These are phyloP conservation scores for Macaca nemestrina DNA, from an alignment of 2,113 vertebrate species.

Conservation along the genomic window DNA sequence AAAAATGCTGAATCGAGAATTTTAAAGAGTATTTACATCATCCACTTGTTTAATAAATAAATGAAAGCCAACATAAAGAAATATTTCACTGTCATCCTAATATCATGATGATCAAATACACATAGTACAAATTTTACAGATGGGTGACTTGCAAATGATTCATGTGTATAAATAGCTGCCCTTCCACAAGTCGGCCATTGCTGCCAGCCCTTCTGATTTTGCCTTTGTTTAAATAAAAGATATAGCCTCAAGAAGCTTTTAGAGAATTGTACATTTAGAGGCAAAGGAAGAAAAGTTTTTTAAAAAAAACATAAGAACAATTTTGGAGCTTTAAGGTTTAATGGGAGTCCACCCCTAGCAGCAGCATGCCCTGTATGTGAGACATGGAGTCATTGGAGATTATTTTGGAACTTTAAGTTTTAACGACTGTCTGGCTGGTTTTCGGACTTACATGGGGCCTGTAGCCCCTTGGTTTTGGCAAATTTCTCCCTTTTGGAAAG, in stretches of 20 bases:
- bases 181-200: background rate
- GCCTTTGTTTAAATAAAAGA: constrained; percentile 29
- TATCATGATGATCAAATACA: background rate
- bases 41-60: constrained; percentile 21
- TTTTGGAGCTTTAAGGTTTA: too few relatives aligned
- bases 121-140: background rate
- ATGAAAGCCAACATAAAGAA: background rate
- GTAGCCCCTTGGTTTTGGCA: too few relatives aligned
- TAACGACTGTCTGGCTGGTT: too few relatives aligned
- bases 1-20: background rate
- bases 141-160: background rate
- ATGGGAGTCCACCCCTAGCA: too few relatives aligned
- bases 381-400: too few relatives aligned
- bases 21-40: background rate
- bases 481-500: too few relatives aligned
- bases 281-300: background rate
- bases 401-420: too few relatives aligned
- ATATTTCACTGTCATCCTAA: background rate
- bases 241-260: background rate
- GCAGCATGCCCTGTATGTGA: too few relatives aligned
- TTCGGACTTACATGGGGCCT: too few relatives aligned
- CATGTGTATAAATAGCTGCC: background rate
- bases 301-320: too few relatives aligned
- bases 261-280: background rate
- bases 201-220: background rate